These are phyloP conservation scores for Melanargia galathea DNA, from an alignment of 2,888 invertebrate genomes.

Conservation along the genomic window DNA sequence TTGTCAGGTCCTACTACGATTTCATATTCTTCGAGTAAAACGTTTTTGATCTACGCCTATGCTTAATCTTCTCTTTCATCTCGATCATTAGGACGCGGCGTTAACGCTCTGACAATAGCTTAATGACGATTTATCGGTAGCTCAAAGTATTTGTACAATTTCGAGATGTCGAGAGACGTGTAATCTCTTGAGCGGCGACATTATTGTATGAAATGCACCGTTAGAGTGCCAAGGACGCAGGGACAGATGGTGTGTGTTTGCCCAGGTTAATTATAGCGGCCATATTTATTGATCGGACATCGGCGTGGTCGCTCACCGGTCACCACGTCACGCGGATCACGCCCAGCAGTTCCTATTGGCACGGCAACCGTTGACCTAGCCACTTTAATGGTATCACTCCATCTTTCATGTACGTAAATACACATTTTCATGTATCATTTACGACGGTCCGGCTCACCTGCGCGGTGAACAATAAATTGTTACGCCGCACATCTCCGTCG, in stretches of 20 bases:
- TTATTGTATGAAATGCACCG: constrained; percentile 41
- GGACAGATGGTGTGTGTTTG: constrained; percentile 55
- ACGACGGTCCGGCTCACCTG: constrained; percentile 54
- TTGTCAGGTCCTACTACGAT: constrained; percentile 56
- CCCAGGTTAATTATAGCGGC: constrained; percentile 56
- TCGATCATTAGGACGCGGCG: constrained; percentile 48
- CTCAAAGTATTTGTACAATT: constrained; percentile 39
- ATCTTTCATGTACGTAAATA: constrained; percentile 49
- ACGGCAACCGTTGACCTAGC: constrained; percentile 59
- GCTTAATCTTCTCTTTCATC: constrained; percentile 55
- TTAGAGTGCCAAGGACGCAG: constrained; percentile 52
- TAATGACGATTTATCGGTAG: constrained; percentile 52
- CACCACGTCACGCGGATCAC: constrained; percentile 55
- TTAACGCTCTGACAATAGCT: constrained; percentile 56
- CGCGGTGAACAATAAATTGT: constrained; percentile 64
- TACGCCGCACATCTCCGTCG: constrained; percentile 62
- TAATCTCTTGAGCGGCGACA: constrained; percentile 40
- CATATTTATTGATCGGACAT: constrained; percentile 66
- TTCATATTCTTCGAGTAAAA: constrained; percentile 54
- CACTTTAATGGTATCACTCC: constrained; percentile 52
- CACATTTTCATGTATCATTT: constrained; percentile 49
- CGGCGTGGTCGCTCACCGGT: constrained; percentile 49
- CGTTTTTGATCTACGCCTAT: constrained; percentile 61
- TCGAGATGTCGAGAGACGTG: constrained; percentile 39
- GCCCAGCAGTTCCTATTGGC: constrained; percentile 70